Evolutionary conservation across 2,888 invertebrate species (phyloP).

Genomic region (Hedya salicella): DNA sequence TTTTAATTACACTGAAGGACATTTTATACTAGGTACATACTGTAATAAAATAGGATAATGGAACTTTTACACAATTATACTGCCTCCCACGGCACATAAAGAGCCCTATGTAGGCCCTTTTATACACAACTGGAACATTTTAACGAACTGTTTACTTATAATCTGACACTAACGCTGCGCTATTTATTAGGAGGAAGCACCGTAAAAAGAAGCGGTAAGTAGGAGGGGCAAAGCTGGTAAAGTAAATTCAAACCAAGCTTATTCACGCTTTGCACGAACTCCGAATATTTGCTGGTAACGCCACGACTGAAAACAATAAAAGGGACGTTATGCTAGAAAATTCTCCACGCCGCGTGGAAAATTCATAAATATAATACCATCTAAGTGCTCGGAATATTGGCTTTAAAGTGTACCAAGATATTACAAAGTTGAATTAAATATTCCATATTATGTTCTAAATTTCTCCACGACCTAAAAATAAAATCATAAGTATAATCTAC

Average conservation of each 20-base stretch:
- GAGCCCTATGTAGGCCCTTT: not conserved
- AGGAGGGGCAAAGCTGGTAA: slow-evolving; percentile 38
- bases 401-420: slow-evolving; percentile 2
- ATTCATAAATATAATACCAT: slow-evolving; percentile 2
- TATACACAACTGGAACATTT: not conserved
- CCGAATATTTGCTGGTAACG: slow-evolving; percentile 23
- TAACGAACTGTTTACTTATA: slow-evolving; percentile 24
- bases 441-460: slow-evolving; percentile 2
- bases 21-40: slow-evolving; percentile 1
- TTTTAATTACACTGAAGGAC: slow-evolving; percentile 14
- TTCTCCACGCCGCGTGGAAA: not conserved
- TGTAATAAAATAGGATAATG: not conserved
- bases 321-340: not conserved
- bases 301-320: slow-evolving; percentile 13
- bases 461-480: not conserved
- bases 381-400: not conserved
- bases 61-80: slow-evolving; percentile 7
- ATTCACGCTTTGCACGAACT: slow-evolving; percentile 41
- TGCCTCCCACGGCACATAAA: not conserved
- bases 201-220: slow-evolving; percentile 40
- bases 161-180: slow-evolving; percentile 37
- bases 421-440: not conserved
- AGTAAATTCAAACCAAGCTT: slow-evolving; percentile 33
- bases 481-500: not conserved
- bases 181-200: slow-evolving; percentile 37